Conservation (phyloP, 2,888 invertebrate genomes). For the Drosophila neotestacea region DNA sequence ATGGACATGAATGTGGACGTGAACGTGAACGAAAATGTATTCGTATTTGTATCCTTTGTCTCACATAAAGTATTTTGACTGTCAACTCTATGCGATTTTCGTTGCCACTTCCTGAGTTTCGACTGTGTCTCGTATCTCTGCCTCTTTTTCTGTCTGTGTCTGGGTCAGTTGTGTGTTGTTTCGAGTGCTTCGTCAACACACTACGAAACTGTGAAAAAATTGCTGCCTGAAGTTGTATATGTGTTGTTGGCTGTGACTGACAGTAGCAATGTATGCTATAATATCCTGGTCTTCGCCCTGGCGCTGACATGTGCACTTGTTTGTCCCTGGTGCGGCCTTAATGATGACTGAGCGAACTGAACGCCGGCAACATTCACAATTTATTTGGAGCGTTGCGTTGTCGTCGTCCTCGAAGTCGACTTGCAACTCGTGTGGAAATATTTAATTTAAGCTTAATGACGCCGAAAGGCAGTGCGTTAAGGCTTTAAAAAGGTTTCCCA, state of each 20-base stretch:
- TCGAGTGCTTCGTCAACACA: constrained; percentile 82
- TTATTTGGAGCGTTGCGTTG: constrained; percentile 59
- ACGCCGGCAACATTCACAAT: constrained; percentile 61
- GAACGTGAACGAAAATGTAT: constrained; percentile 2
- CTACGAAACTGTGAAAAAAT: constrained; percentile 33
- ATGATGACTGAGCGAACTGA: constrained; percentile 79
- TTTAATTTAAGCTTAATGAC: constrained; percentile 80
- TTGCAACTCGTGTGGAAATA: constrained; percentile 75
- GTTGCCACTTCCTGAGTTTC: constrained; percentile 35
- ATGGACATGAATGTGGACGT: constrained; percentile 14
- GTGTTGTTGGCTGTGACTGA: constrained; percentile 69
- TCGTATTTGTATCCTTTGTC: constrained; percentile 58
- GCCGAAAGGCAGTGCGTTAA: constrained; percentile 69
- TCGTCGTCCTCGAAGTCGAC: constrained; percentile 25
- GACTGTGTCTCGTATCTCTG: constrained; percentile 25
- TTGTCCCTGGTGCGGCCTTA: constrained; percentile 78
- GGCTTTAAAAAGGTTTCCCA: constrained; percentile 58
- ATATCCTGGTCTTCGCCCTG: constrained; percentile 68
- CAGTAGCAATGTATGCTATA: constrained; percentile 79
- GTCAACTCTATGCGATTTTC: constrained; percentile 67
- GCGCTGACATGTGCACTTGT: constrained; percentile 83
- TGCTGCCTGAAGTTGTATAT: constrained; percentile 19
- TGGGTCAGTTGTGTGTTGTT: constrained; percentile 70
- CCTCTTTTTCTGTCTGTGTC: constrained; percentile 21
- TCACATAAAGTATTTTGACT: constrained; percentile 76